These are phyloP conservation scores for Phengaris alcon DNA, from an alignment of 2,888 invertebrate species.

Conservation along the genomic window DNA sequence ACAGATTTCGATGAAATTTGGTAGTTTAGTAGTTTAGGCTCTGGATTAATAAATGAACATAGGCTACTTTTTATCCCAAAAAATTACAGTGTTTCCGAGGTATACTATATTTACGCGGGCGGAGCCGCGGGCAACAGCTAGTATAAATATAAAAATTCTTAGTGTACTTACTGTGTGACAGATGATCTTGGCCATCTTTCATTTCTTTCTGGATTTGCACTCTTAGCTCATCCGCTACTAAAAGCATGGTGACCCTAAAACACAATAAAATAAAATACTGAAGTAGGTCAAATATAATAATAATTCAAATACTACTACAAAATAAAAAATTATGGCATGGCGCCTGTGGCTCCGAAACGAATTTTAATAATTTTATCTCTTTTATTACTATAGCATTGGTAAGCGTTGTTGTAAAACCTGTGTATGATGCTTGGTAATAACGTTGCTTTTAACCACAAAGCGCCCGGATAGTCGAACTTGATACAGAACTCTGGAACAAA, in stretches of 20 bases:
- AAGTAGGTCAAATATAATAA: background rate
- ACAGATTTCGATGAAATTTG: too few relatives aligned
- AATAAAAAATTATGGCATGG: too few relatives aligned
- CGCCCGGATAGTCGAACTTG: slow-evolving; percentile 83
- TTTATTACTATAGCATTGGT: too few relatives aligned
- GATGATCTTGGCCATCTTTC: slow-evolving; percentile 51
- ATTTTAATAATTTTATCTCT: background rate
- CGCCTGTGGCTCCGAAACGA: too few relatives aligned
- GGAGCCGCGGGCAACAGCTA: too few relatives aligned
- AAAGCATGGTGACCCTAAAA: slow-evolving; percentile 75
- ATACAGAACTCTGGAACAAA: slow-evolving; percentile 94
- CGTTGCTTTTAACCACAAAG: slow-evolving; percentile 91
- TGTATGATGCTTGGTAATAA: slow-evolving; percentile 92
- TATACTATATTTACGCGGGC: too few relatives aligned
- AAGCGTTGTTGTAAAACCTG: slow-evolving; percentile 60
- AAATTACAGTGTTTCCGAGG: too few relatives aligned
- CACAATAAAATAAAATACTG: background rate
- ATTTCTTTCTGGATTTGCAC: slow-evolving; percentile 69
- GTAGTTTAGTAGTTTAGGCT: too few relatives aligned
- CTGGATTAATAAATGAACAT: too few relatives aligned
- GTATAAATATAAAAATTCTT: too few relatives aligned
- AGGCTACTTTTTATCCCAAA: too few relatives aligned
- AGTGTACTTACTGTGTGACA: slow-evolving; percentile 27
- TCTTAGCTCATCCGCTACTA: slow-evolving; percentile 87
- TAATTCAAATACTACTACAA: too few relatives aligned